Evolutionary conservation across 2,888 invertebrate genomes (phyloP), one percentile per base, ranked within the genome.

Genomic region (Schizotus pectinicornis): DNA sequence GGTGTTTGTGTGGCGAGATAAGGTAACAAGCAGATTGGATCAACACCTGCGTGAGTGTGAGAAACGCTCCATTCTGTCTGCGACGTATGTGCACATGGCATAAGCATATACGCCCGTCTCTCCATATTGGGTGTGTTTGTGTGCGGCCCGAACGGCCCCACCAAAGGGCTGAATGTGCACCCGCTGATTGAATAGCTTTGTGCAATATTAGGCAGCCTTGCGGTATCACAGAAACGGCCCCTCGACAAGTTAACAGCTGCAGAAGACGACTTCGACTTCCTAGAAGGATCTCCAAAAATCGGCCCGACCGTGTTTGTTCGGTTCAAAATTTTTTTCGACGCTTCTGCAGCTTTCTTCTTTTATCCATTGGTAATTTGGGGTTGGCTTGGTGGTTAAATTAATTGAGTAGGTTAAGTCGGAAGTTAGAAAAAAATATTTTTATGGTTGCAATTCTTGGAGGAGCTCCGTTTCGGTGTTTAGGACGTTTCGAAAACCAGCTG

Each of bases 31-130:
- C 71, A 68, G 74, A 74, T 74, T 74, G 73, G 74, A 74, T 71
- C 70, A 72, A 74, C 75, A 76, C 76, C 75, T 76, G 75, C 76
- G 62, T 67, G 63, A 67, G 66, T 74, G 73, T 75, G 74, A 74
- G 76, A 76, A 74, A 69, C 46, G 41, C 50, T 59, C 54, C 41
- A 46, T 45, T 54, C 51, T 39, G 41, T 36, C 34, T 22, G 22
- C 22, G n/a, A 14, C 48, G 41, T 36, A 55, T 43, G 43, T 43
- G 48, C 56, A 59, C 45, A 59, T 48, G 57, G 42, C 52, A 35
- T 35, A 9, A 11, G 36, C 2, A n/a, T 35, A 35, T 35, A 35
- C 9, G 36, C 11, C 41, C 48, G 41, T 57, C 39, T 41, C 41
- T 41, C 11, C 11, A 35, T 11, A 6, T 9, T 35, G 36, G n/a